A percentile compares a stretch with the other conserved stretches of the same genome.
Evolutionary conservation across 2,797 vertebrate species (phyloP).

Genomic region (Acomys russatus): DNA sequence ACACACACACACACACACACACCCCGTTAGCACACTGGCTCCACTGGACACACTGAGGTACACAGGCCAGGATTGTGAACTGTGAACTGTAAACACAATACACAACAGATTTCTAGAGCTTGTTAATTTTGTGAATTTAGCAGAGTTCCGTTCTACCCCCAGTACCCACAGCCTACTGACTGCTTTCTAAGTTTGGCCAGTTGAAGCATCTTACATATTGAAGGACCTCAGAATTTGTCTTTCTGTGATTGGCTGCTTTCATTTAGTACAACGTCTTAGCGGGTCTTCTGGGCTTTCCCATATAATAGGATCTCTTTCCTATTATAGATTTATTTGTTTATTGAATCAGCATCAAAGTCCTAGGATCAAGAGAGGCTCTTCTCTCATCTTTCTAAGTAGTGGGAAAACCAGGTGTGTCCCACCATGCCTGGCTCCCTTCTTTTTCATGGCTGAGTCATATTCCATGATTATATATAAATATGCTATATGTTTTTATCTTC

Average conservation of each 20-base stretch:
- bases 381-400: background rate
- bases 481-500: background rate
- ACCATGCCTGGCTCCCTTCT: background rate
- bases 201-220: background rate
- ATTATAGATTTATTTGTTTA: background rate
- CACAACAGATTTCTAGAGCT: background rate
- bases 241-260: background rate
- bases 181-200: background rate
- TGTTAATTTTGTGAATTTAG: background rate
- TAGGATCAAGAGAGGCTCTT: background rate
- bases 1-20: background rate
- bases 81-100: background rate
- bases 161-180: background rate
- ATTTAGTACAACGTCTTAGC: background rate
- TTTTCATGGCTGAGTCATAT: background rate
- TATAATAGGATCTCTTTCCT: background rate
- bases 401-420: background rate
- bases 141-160: rapidly evolving
- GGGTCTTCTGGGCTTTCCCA: background rate
- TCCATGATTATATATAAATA: background rate
- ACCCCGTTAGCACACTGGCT: background rate
- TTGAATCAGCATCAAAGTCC: background rate
- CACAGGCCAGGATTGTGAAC: background rate
- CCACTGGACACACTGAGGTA: background rate
- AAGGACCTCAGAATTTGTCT: background rate